Base-by-base conservation (phyloP, 1,140 invertebrate genomes). In the Oryzaephilus surinamensis region DNA sequence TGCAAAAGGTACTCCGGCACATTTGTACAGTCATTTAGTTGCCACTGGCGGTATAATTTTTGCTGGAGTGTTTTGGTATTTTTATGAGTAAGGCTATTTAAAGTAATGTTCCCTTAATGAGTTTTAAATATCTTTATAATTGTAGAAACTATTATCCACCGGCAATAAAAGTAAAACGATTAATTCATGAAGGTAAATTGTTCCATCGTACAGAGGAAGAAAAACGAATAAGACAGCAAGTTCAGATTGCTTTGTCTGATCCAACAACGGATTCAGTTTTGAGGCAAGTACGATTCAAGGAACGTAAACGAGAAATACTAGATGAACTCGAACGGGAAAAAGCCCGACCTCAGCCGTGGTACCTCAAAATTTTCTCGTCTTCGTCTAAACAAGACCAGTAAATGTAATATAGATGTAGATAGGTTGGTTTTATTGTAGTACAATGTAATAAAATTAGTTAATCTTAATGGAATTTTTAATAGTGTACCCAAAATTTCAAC, bases 1-100 rank as follows among this genome's bases (percentile, higher is more conserved):
- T 58, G 47, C 68, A 41, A 62, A 59, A 55, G 69, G 69, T 41
- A 70, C 69, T 23, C 69, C 69, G 14, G 64, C 66, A 35, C 61
- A 54, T 38, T 51, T 32, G 40, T 51, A 57, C 24, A 53, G 66
- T 43, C 51, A 62, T 46, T 24, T 11, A 11, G 10, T 24, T n/a
- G 62, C 56, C 30, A 27, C 48, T 14, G 55, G 43, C 8, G 34
- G 38, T 10, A 6, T 64, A 20, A 57, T 51, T 31, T 15, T 65
- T 31, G 44, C 50, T 11, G 58, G 43, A 2, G 2, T 58, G 8
- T 43, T 14, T 38, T 53, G 54, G 47, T 41, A 37, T 15, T 11
- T 52, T 8, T 51, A 45, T 24, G 54, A 58, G 58, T 58, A 53
- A 45, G 11, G 32, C n/a, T 18, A 7, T 16, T 23, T 29, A 27